These are phyloP conservation scores for Remorina albescens DNA, from an alignment of 2,797 vertebrate genomes.

Conservation along the genomic window DNA sequence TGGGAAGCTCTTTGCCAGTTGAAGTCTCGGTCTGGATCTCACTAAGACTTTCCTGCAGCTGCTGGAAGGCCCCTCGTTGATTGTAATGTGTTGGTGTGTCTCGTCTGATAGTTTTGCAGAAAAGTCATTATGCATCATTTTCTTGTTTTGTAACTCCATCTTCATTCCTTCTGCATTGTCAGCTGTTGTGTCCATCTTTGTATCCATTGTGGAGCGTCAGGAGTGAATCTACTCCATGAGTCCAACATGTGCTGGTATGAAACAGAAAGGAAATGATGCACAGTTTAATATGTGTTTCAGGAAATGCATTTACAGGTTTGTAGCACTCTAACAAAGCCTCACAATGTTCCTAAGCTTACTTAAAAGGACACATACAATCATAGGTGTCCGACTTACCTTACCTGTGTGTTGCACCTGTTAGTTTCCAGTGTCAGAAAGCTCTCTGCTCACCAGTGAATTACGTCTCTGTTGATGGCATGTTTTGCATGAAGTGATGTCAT, in stretches of 20 bases:
- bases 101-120: slow-evolving; percentile 36
- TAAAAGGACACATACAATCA: not conserved
- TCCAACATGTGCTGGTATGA: slow-evolving; percentile 41
- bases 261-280: slow-evolving; percentile 44
- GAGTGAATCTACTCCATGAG: slow-evolving; percentile 33
- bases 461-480: slow-evolving; percentile 30
- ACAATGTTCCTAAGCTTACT: not conserved
- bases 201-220: slow-evolving; percentile 9
- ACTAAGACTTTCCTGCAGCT: slow-evolving; percentile 24
- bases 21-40: slow-evolving; percentile 72
- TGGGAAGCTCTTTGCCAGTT: slow-evolving; percentile 74
- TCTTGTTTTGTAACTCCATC: slow-evolving; percentile 25
- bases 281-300: slow-evolving; percentile 43
- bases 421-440: slow-evolving; percentile 22
- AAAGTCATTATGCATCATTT: slow-evolving; percentile 41
- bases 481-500: slow-evolving; percentile 83
- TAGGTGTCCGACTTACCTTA: slow-evolving; percentile 30
- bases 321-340: not conserved
- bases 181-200: slow-evolving; percentile 41
- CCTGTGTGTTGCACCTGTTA: slow-evolving; percentile 19
- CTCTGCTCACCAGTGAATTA: slow-evolving; percentile 14
- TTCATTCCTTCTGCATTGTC: slow-evolving; percentile 46
- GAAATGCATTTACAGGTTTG: slow-evolving; percentile 28
- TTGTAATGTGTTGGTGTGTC: slow-evolving; percentile 11
- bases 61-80: slow-evolving; percentile 26